Evolutionary conservation across 2,888 invertebrate species (phyloP), one percentile per base, ranked within the genome.

Genomic region (Limenitis camilla): DNA sequence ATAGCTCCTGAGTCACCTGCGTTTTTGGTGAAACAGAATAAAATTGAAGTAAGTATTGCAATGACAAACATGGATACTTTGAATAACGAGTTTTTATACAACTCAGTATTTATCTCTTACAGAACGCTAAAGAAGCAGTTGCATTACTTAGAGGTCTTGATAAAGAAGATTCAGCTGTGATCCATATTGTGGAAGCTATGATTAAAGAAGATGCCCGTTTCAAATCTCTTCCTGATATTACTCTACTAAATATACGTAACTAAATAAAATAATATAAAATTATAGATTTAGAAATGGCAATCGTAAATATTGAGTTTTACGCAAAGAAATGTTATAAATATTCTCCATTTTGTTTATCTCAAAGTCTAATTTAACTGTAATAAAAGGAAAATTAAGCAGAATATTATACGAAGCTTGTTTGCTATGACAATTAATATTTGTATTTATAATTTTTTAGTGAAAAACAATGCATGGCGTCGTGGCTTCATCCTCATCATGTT

Each of bases 1-100:
- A 68, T 62, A 43, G 72, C 73, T 32, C 82, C 83, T 1, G 82
- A 83, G 52, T 78, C 83, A 1, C 83, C 83, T 6, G 68, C 74
- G 2, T 81, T 67, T 51, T 61, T 81, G 40, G 66, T 82, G 2
- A 80, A 79, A 36, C 60, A 61, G 11, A 76, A 74, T 1, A 71
- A 70, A 48, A 59, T 56, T 44, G 66, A 78, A 29, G 83, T 83
- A 55, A 68, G 69, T 66, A 11, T 28, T n/a, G 31, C 28, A 11
- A n/a, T 7, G 19, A 35, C 10, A 29, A 6, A 38, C 10, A n/a
- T 6, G n/a, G 28, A 8, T 5, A n/a, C 8, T 49, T 49, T 8
- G 8, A 7, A 33, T 4, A 4, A 3, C 8, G 9, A 8, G 9
- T 8, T 9, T 8, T 3, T 33, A 33, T 9, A 2, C n/a, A n/a